Conservation (phyloP, 2,888 invertebrate species). For the Cinara cedri region DNA sequence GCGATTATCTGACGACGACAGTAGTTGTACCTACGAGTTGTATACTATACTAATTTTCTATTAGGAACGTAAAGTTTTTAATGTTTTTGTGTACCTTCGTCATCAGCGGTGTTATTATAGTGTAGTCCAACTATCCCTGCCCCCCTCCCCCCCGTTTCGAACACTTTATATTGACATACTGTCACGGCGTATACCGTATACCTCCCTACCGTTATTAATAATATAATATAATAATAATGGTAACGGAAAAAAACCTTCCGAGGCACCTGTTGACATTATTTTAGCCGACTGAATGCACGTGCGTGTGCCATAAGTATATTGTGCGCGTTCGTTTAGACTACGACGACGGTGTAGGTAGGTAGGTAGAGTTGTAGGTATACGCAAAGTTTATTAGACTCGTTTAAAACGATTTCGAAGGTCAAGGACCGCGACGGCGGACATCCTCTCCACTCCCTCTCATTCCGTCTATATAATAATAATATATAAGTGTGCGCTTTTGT, state of each 20-base stretch:
- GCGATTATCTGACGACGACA: no score
- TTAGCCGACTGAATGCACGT: background rate
- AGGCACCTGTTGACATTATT: conserved; percentile 42
- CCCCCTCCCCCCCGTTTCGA: no score
- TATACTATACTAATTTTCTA: background rate
- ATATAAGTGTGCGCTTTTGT: conserved; percentile 17
- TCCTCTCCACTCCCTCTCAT: conserved; percentile 25
- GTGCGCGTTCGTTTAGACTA: background rate
- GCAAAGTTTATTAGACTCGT: conserved; percentile 47
- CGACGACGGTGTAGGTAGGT: background rate
- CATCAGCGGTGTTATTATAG: no score
- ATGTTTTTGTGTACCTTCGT: no score
- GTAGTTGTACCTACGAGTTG: no score
- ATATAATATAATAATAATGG: no score
- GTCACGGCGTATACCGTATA: no score
- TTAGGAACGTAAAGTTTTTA: no score
- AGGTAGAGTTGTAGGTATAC: conserved; percentile 27
- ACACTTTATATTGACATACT: no score
- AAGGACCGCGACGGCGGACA: conserved; percentile 43
- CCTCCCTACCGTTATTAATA: no score
- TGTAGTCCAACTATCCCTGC: no score
- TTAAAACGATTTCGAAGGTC: conserved; percentile 52
- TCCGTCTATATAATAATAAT: conserved; percentile 10
- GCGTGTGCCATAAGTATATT: conserved; percentile 3
- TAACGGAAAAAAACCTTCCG: background rate